Percentiles rank a stretch among this genome's conserved stretches.
Evolutionary conservation across 1,140 invertebrate species (phyloP).

Genomic region (Drosophila orena): DNA sequence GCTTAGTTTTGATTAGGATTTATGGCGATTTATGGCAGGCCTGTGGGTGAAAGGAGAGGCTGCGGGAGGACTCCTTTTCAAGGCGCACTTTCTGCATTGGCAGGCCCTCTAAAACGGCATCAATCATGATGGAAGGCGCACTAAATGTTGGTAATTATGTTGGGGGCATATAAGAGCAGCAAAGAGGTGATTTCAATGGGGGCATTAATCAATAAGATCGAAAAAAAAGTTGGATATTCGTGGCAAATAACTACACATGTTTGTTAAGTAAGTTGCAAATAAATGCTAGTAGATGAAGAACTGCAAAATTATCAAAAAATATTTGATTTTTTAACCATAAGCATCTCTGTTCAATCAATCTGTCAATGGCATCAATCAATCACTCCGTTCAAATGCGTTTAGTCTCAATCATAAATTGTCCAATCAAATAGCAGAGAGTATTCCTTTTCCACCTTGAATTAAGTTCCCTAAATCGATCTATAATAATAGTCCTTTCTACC

Average conservation of each 20-base stretch:
- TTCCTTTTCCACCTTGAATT: not conserved
- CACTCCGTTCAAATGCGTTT: not conserved
- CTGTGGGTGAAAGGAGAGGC: conserved; percentile 5
- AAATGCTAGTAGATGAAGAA: too few relatives aligned
- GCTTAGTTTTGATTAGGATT: conserved; percentile 78
- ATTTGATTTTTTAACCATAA: not conserved
- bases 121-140: conserved; percentile 17
- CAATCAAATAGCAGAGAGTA: conserved; percentile 5
- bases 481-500: not conserved
- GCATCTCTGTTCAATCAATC: conserved; percentile 21
- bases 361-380: too few relatives aligned
- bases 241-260: not conserved
- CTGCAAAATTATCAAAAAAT: too few relatives aligned
- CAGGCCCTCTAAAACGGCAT: conserved; percentile 23
- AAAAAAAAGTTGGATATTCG: too few relatives aligned
- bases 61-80: not conserved
- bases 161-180: not conserved
- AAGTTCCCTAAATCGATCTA: not conserved
- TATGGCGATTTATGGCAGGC: conserved; percentile 67
- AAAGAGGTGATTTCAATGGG: not conserved
- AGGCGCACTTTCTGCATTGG: conserved; percentile 7
- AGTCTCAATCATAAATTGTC: not conserved
- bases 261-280: too few relatives aligned
- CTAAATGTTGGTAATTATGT: conserved; percentile 19
- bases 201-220: conserved; percentile 15